Base-by-base conservation (phyloP, 2,113 vertebrate species). In the Shinisaurus crocodilurus region DNA sequence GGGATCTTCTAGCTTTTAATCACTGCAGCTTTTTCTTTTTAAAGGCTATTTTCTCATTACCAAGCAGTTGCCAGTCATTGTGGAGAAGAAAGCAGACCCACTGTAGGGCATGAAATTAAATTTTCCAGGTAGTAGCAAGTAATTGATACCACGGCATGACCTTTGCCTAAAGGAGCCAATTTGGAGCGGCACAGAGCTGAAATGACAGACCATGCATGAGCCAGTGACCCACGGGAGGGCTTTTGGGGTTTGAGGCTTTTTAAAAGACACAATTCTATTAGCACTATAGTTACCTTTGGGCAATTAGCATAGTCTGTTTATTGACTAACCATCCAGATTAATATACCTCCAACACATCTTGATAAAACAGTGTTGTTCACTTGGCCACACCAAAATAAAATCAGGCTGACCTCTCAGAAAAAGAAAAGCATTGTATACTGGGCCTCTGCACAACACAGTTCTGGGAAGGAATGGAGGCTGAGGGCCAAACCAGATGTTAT, bases 81-180 rank as follows among this genome's bases (percentile, higher is more conserved):
- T 1, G 76, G 40, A 97, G 89, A 97, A 97, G 92, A 97, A 97
- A 97, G 96, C 82, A 86, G 92, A 95, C 93, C 96, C 91, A 91
- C 95, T 96, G 91, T 90, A 82, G 92, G 89, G 96, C 96, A 96
- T 96, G 96, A 97, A 97, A 97, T 97, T 96, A 95, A 96, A 96
- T 95, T 97, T 97, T 97, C 94, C 95, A 97, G 96, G 95, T 97
- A 97, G 95, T 94, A 95, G 92, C 91, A 93, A 95, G 96, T 97
- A 97, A 97, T 96, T 96, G 96, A 97, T 95, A 96, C 95, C 82
- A 34, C 85, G 87, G 89, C 85, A 87, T 96, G 97, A 97, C 96
- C 96, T 96, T 94, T 96, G 93, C 94, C 92, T 90, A 37, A 29
- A 74, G 90, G 90, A 90, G 92, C 81, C 94, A 90, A 88, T 96